Conservation (phyloP, 2,113 vertebrate genomes). For the Brachypteracias leptosomus region DNA sequence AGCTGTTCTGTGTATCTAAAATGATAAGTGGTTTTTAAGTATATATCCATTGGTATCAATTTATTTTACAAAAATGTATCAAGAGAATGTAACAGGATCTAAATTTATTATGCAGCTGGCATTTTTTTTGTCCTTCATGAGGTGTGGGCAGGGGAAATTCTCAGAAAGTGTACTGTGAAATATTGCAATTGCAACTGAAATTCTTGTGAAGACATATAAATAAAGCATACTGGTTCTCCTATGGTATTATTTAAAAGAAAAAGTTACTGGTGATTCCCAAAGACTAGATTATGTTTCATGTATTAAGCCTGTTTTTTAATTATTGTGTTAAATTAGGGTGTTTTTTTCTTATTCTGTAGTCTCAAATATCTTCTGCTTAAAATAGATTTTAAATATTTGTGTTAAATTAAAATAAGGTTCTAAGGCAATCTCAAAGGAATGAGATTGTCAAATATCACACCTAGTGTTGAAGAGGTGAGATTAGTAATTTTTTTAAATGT, state of each 20-base stretch:
- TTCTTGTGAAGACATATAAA: background rate
- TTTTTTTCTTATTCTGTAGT: background rate
- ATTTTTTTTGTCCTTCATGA: background rate
- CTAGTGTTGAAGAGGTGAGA: background rate
- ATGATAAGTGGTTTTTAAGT: background rate
- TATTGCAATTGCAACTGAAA: background rate
- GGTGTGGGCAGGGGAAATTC: background rate
- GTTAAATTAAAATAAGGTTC: background rate
- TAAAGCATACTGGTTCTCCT: background rate
- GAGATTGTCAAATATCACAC: background rate
- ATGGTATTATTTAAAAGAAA: background rate
- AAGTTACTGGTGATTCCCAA: background rate
- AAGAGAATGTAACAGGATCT: background rate
- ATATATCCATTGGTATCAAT: background rate
- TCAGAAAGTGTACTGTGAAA: background rate
- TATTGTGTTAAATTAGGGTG: background rate
- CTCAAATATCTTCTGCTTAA: background rate
- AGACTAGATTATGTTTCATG: background rate
- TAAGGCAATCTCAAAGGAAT: background rate
- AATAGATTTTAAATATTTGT: background rate
- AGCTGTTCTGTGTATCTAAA: background rate
- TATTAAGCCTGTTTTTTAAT: background rate
- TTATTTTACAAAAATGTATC: background rate
- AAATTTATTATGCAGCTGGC: background rate
- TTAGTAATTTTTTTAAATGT: background rate